These are phyloP conservation scores for Drosophila leontia DNA, from an alignment of 1,140 invertebrate species.

Conservation along the genomic window DNA sequence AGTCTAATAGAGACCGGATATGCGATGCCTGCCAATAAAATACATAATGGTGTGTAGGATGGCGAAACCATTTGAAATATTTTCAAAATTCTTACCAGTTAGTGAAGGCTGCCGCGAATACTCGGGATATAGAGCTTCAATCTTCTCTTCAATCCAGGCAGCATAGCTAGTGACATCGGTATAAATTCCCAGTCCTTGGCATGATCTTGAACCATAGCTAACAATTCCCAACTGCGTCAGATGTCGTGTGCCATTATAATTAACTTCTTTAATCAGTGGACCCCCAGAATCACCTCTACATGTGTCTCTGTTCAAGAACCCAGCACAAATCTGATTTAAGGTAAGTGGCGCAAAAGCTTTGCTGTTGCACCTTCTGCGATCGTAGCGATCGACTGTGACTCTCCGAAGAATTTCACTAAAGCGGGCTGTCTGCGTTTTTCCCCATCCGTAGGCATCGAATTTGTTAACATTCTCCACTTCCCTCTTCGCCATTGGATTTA, in stretches of 20 bases:
- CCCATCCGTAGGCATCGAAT: slow-evolving; percentile 11
- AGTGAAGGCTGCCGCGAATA: too few species aligned
- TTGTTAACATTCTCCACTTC: background rate
- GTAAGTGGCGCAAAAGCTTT: rapidly evolving
- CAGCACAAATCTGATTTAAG: slow-evolving; percentile 3
- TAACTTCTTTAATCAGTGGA: background rate
- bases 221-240: background rate
- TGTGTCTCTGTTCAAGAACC: background rate
- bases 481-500: too few species aligned
- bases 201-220: background rate
- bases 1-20: too few species aligned
- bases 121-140: too few species aligned
- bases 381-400: background rate
- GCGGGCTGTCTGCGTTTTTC: background rate
- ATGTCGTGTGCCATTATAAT: background rate
- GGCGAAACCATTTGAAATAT: too few species aligned
- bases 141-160: background rate
- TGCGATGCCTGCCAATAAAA: too few species aligned
- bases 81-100: too few species aligned
- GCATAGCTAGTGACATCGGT: background rate
- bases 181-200: background rate
- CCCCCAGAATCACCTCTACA: slow-evolving; percentile 7
- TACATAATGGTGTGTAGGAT: too few species aligned
- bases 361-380: rapidly evolving
- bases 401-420: background rate